Conservation (phyloP, 2,113 vertebrate genomes). For the chimpanzee (Pan troglodytes) region NHGRI_mPanTro3-v2.1_pri NC_072401.2:73453001-73453500, state of each 20-base stretch:
- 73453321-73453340: constrained; percentile 71
- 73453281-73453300: constrained; percentile 46
- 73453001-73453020: background rate
- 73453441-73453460: background rate
- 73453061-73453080: background rate
- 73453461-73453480: background rate
- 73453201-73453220: constrained; percentile 31
- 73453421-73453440: background rate
- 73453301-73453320: constrained; percentile 46
- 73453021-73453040: background rate
- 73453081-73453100: background rate
- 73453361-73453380: background rate
- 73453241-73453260: constrained; percentile 46
- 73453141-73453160: constrained; percentile 21
- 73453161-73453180: background rate
- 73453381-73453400: background rate
- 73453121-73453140: constrained; percentile 9
- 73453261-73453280: constrained; percentile 13
- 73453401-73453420: background rate
- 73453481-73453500: constrained; percentile 35
- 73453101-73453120: background rate
- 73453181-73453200: constrained; percentile 21
- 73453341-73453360: constrained; percentile 6
- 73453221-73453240: background rate
- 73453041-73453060: constrained; percentile 24